Percentiles rank a stretch among this genome's conserved stretches.
phyloP scores from a whole-genome alignment of 2,888 invertebrate species.

The Acanthosepion esculentum region DNA sequence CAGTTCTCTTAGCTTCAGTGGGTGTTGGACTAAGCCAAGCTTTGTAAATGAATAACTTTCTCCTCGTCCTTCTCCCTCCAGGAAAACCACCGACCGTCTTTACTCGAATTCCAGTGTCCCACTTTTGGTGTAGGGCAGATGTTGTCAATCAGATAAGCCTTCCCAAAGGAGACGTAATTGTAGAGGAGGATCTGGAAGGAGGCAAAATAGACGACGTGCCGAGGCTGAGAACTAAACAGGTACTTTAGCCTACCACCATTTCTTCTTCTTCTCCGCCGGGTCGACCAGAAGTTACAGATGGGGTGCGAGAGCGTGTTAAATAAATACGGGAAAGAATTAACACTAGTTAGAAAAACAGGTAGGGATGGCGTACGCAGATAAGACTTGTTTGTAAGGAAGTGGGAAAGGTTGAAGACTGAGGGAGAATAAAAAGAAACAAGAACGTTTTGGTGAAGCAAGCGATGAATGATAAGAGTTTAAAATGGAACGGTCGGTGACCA shows the following conservation, averaged over 20 bases:
- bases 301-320: background rate
- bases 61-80: background rate
- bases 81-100: background rate
- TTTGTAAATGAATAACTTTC: background rate
- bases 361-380: background rate
- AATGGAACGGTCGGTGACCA: background rate
- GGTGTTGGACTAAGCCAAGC: background rate
- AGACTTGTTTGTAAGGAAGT: background rate
- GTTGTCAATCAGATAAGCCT: conserved; percentile 18
- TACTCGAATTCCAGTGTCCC: background rate
- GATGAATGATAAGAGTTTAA: background rate
- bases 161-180: background rate
- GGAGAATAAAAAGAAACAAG: too few species aligned
- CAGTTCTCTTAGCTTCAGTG: too few species aligned
- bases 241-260: background rate
- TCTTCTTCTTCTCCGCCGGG: background rate
- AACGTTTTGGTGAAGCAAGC: background rate
- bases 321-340: background rate
- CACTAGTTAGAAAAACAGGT: conserved; percentile 20
- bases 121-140: conserved; percentile 6
- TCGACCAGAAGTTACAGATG: background rate
- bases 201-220: background rate
- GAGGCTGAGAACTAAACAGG: background rate
- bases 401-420: background rate
- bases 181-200: background rate